phyloP scores from a whole-genome alignment of 2,113 vertebrate genomes.

The Chrysemys picta region DNA sequence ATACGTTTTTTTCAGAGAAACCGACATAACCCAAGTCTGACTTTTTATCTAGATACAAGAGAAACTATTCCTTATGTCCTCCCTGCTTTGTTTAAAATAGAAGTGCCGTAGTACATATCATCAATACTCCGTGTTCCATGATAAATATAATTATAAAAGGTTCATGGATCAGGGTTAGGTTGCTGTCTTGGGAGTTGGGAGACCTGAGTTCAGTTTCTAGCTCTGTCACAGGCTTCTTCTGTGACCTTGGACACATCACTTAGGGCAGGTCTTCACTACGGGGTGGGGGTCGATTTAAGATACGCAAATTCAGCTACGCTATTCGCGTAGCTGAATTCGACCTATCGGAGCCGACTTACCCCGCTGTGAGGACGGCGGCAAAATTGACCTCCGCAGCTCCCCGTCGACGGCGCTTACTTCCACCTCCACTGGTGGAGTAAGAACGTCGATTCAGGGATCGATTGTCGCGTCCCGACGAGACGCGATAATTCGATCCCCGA shows the following conservation, averaged over 20 bases:
- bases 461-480: too few species aligned
- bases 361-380: too few species aligned
- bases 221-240: neutral
- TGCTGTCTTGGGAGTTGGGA: neutral
- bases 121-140: conserved; percentile 48
- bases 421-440: too few species aligned
- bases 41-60: neutral
- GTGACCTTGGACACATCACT: conserved; percentile 37
- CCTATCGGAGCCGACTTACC: too few species aligned
- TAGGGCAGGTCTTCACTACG: too few species aligned
- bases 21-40: neutral
- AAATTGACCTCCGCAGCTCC: too few species aligned
- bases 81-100: neutral
- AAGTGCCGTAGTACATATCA: neutral
- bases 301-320: too few species aligned
- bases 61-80: neutral
- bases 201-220: neutral
- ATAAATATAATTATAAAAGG: conserved; percentile 33
- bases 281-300: too few species aligned
- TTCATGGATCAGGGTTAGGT: neutral
- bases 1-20: neutral
- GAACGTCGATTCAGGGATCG: too few species aligned
- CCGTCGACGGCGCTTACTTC: too few species aligned
- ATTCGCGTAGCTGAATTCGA: too few species aligned
- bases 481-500: too few species aligned